These are phyloP conservation scores for Astyanax mexicanus DNA, from an alignment of 2,797 vertebrate genomes.

Conservation along the genomic window DNA sequence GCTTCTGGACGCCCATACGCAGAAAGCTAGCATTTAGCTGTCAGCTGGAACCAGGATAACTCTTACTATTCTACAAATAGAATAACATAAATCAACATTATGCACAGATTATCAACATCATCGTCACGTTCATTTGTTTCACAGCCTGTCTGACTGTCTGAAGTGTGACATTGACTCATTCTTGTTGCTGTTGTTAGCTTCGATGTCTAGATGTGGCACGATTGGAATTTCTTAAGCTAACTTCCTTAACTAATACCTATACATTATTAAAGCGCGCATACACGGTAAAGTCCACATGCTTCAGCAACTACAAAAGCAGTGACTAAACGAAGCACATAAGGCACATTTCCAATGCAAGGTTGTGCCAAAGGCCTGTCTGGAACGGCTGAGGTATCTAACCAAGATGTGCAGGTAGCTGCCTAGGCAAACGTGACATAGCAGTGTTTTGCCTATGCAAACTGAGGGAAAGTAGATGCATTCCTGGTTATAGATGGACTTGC, in stretches of 20 bases:
- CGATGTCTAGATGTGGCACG: neutral
- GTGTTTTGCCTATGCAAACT: slow-evolving; percentile 1
- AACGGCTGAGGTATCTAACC: slow-evolving; percentile 1
- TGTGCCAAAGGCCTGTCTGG: neutral
- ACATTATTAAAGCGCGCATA: neutral
- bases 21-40: no score
- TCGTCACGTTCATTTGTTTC: neutral
- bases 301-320: neutral
- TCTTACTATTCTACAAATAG: no score
- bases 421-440: neutral
- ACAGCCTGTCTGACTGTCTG: neutral
- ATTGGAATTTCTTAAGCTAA: no score
- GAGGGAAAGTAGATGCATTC: neutral
- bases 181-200: neutral
- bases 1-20: no score
- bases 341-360: neutral
- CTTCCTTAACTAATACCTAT: neutral
- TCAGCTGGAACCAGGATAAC: no score
- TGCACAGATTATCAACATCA: no score
- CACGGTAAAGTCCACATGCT: neutral
- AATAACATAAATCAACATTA: no score
- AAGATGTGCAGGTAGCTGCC: neutral
- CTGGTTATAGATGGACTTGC: neutral
- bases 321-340: neutral
- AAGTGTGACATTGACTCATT: neutral